Evolutionary conservation across 2,113 vertebrate species (phyloP).

Genomic region (Phaethornis superciliosus): DNA sequence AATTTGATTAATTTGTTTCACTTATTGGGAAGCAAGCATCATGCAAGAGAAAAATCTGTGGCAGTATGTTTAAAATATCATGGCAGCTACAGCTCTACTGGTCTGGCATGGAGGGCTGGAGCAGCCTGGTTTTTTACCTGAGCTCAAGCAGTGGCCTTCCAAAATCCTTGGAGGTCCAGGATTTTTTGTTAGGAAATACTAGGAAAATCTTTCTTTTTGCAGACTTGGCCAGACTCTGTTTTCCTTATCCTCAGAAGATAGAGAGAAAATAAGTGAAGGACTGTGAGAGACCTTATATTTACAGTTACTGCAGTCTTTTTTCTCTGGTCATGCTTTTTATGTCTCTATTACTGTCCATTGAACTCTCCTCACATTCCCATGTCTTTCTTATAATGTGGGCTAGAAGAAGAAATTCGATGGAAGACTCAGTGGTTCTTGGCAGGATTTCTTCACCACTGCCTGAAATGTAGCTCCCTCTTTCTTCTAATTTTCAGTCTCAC

Average conservation of each 20-base stretch:
- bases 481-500: not conserved
- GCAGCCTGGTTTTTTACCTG: not conserved
- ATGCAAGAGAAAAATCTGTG: not conserved
- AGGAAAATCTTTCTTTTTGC: not conserved
- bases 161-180: not conserved
- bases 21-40: not conserved
- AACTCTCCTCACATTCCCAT: not conserved
- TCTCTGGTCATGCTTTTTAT: fast-evolving
- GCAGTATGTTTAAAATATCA: fast-evolving
- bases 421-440: not conserved
- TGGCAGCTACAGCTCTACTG: not conserved
- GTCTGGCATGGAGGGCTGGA: not conserved
- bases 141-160: not conserved
- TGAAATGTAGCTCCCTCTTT: not conserved
- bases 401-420: not conserved
- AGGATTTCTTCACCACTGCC: not conserved
- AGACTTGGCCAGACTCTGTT: not conserved
- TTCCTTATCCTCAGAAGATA: not conserved
- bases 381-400: fast-evolving
- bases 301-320: not conserved
- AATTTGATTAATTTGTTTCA: not conserved
- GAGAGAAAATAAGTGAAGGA: not conserved
- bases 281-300: not conserved
- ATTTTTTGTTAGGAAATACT: not conserved
- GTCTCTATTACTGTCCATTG: fast-evolving